Base-by-base conservation (phyloP, 2,888 invertebrate species). In the Leucozona laternaria region DNA sequence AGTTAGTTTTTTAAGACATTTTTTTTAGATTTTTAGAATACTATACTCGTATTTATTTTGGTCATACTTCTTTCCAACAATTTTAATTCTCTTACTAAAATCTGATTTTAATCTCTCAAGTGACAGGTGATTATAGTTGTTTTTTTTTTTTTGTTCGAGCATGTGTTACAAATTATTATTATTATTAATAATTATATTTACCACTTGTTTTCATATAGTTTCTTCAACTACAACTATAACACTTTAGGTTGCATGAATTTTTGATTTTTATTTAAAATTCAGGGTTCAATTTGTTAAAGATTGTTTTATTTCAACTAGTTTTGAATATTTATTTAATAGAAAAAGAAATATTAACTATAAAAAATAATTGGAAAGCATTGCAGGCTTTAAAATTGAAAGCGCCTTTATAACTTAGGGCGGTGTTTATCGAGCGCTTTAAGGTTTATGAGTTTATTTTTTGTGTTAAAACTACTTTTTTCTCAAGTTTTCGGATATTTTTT, bases 11-110 rank as follows among this genome's bases (percentile, higher is more conserved):
- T 43, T 28, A n/a, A 13, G 13, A 50, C 13, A 31, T 31, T 31
- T 31, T 31, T 43, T n/a, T 37, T 60, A 40, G 34, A 45, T 17
- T 66, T 31, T 73, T 34, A 60, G 7, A 40, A 37, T 15, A 22
- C 15, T 17, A 15, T 28, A 11, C 17, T 34, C 17, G n/a, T 2
- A 5, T 22, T 13, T 1, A 13, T 43, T 77, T 43, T 77, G 10
- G 64, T 68, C 31, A 31, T 70, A 75, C 79, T 84, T 84, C 84
- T 48, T 60, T 84, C 58, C 77, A 78, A 86, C 82, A 82, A 60
- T 78, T 40, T 79, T 82, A 86, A 86, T 86, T 86, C 86, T 82
- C 81, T 86, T 82, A 82, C 22, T 71, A 17, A 75, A 79, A 79
- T 82, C 82, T 86, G 86, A 71, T 58, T 58, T 53, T 64, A 58